These are phyloP conservation scores for Drosophila nigritarsus DNA, from an alignment of 2,888 invertebrate genomes.

Conservation along the genomic window DNA sequence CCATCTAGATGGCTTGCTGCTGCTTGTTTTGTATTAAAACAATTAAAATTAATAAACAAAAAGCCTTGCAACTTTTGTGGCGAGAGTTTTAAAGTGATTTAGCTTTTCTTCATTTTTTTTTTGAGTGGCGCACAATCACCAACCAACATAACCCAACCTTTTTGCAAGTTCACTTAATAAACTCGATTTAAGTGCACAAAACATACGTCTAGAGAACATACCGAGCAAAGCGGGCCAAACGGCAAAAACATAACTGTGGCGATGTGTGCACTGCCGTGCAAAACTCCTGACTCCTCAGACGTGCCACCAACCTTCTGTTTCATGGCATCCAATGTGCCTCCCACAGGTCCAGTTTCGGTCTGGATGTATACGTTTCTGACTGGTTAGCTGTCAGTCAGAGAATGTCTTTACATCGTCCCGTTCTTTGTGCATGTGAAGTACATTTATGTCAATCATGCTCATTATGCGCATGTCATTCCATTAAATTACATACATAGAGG, in stretches of 20 bases:
- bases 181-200: constrained; percentile 75
- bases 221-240: constrained; percentile 29
- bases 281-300: background rate
- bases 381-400: constrained; percentile 39
- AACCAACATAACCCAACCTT: background rate
- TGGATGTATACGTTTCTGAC: constrained; percentile 22
- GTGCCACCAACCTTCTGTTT: constrained; percentile 2
- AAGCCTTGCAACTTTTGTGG: constrained; percentile 56
- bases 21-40: constrained; percentile 50
- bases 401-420: constrained; percentile 33
- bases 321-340: constrained; percentile 1
- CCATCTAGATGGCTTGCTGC: constrained; percentile 14
- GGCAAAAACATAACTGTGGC: constrained; percentile 58
- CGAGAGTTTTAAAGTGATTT: constrained; percentile 61
- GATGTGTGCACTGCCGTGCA: constrained; percentile 7
- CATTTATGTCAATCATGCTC: constrained; percentile 78
- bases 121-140: constrained; percentile 11
- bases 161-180: constrained; percentile 66
- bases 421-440: constrained; percentile 70
- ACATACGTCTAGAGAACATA: constrained; percentile 66
- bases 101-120: constrained; percentile 3
- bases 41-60: constrained; percentile 73
- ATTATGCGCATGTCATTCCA: constrained; percentile 77
- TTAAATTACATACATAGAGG: constrained; percentile 64
- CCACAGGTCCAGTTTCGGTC: constrained; percentile 15